Conservation (phyloP, 2,888 invertebrate genomes). For the Lepas anatifera region DNA sequence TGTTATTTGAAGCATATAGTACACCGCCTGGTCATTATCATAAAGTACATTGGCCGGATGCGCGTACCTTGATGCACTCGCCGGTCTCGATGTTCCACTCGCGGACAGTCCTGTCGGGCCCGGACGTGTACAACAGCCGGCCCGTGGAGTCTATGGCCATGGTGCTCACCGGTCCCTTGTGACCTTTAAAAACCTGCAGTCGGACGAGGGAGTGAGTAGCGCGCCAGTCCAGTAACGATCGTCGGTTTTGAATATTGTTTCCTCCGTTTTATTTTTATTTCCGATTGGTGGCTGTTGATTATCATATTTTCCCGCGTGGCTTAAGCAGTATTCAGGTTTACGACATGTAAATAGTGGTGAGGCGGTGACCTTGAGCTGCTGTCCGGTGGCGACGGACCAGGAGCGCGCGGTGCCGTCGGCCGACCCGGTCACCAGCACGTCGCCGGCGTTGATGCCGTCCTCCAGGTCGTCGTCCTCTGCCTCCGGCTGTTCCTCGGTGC, state of each 20-base stretch:
- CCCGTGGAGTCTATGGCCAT: constrained; percentile 36
- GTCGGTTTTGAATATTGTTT: too few relatives aligned
- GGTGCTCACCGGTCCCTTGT: constrained; percentile 38
- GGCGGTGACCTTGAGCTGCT: constrained; percentile 27
- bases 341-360: too few relatives aligned
- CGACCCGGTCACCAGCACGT: constrained; percentile 37
- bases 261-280: too few relatives aligned
- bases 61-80: constrained; percentile 33
- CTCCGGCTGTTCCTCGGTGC: background rate
- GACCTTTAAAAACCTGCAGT: constrained; percentile 32
- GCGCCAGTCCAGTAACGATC: too few relatives aligned
- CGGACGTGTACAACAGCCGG: constrained; percentile 36
- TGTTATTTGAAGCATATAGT: too few relatives aligned
- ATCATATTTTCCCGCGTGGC: too few relatives aligned
- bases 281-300: too few relatives aligned
- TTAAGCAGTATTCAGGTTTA: background rate
- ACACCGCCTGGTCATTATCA: too few relatives aligned
- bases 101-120: constrained; percentile 36
- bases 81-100: constrained; percentile 38
- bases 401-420: constrained; percentile 36
- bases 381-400: constrained; percentile 39
- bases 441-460: constrained; percentile 26
- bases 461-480: background rate
- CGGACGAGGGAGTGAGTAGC: background rate
- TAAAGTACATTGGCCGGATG: background rate